A percentile compares a stretch with the other conserved stretches of the same genome.
Conservation (phyloP, 2,113 vertebrate genomes). For the Anoplopoma fimbria region DNA sequence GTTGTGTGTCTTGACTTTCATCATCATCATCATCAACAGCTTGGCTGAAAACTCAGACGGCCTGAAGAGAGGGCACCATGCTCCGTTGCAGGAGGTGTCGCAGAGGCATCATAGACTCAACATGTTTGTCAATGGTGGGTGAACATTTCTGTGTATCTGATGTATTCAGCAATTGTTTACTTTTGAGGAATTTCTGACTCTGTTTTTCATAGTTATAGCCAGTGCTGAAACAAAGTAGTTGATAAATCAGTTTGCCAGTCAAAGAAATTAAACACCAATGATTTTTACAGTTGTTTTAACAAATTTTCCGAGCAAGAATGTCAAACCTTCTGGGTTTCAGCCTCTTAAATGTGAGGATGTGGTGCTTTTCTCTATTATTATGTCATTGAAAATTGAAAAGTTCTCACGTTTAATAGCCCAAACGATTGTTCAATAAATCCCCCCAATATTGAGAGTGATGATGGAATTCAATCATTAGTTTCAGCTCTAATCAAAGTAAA, state of each 20-base stretch:
- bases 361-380: not conserved
- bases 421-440: not conserved
- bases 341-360: not conserved
- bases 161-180: not conserved
- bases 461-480: not conserved
- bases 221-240: not conserved
- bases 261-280: not conserved
- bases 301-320: not conserved
- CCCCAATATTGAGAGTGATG: not conserved
- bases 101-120: constrained; percentile 62
- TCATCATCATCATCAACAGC: not conserved
- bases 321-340: not conserved
- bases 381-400: not conserved
- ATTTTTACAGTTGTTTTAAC: not conserved
- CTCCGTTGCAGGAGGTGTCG: constrained; percentile 81
- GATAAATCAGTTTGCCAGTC: not conserved
- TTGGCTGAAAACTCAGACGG: not conserved
- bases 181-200: not conserved
- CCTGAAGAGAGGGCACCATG: constrained; percentile 15
- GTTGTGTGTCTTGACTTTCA: not conserved
- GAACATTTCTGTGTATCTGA: not conserved
- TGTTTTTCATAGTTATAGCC: not conserved
- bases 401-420: not conserved
- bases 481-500: not conserved
- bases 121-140: constrained; percentile 67